phyloP scores from a whole-genome alignment of 2,797 vertebrate species.

The Urocyon cinereoargenteus region DNA sequence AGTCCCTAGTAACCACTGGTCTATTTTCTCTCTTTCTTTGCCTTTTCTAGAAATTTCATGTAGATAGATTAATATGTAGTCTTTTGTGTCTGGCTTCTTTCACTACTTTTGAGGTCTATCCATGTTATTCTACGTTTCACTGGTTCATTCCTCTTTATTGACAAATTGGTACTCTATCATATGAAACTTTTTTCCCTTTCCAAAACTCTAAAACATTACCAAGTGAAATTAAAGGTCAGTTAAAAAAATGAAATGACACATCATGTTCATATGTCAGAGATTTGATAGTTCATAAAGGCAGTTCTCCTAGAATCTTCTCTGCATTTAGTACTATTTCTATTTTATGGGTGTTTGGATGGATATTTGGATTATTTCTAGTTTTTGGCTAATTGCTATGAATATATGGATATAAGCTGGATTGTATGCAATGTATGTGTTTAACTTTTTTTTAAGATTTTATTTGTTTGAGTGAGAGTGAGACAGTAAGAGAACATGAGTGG shows the following conservation, averaged over 20 bases:
- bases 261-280: not conserved
- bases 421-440: not conserved
- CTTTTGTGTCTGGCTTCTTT: constrained; percentile 9
- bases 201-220: not conserved
- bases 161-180: not conserved
- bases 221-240: not conserved
- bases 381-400: not conserved
- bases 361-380: not conserved
- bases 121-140: not conserved
- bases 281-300: not conserved
- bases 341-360: not conserved
- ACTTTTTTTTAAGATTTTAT: not conserved
- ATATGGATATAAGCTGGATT: not conserved
- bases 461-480: not conserved
- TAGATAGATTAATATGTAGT: not conserved
- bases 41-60: not conserved
- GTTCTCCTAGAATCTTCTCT: not conserved
- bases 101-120: not conserved
- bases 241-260: not conserved
- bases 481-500: not conserved
- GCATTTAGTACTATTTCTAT: not conserved
- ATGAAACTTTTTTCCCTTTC: not conserved
- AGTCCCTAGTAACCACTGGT: not conserved
- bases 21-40: not conserved
- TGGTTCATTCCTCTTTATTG: constrained; percentile 38